Evolutionary conservation across 2,888 invertebrate species (phyloP), one percentile per base, ranked within the genome.

Genomic region (Dolichomitus sp.): DNA sequence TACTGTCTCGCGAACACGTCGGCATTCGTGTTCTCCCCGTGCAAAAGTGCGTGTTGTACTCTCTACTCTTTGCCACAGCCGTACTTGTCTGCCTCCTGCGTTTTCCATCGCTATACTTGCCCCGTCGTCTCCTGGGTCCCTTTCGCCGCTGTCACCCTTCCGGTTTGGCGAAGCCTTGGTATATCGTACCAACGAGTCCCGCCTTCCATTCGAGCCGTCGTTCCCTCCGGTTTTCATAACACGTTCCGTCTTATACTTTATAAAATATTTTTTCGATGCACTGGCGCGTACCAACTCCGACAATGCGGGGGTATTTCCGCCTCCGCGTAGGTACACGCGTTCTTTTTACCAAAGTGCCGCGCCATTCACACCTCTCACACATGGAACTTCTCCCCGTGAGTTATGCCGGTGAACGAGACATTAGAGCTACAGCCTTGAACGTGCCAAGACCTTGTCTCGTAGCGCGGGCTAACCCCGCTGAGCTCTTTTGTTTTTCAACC

Each of bases 271-370:
- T 83, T 75, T 61, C 74, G 68, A 70, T 76, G 79, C 82, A 76
- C 80, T 59, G 80, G 68, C 81, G 84, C 80, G 84, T 83, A 86
- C 87, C 85, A 82, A 85, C 81, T 81, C 68, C 70, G 50, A 68
- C 75, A 57, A 59, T 75, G 63, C 65, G 40, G 27, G n/a, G 42
- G 50, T 59, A 69, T 69, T 69, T 63, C 23, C 63, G 12, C 42
- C 57, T 61, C 33, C 42, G 50, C 74, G 14, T 69, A 69, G 69
- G 79, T 81, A 68, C 79, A 79, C 48, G 75, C 69, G 50, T 61
- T 45, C 27, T 57, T 70, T 70, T 17, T 14, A 19, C 30, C 61
- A 73, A 73, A 50, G 73, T 73, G 59, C 61, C 73, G 61, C 33
- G 17, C 45, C 33, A 50, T 83, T 85, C 82, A 80, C 83, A 84